Conservation (phyloP, 2,113 vertebrate species). For the Pitta sordida region DNA sequence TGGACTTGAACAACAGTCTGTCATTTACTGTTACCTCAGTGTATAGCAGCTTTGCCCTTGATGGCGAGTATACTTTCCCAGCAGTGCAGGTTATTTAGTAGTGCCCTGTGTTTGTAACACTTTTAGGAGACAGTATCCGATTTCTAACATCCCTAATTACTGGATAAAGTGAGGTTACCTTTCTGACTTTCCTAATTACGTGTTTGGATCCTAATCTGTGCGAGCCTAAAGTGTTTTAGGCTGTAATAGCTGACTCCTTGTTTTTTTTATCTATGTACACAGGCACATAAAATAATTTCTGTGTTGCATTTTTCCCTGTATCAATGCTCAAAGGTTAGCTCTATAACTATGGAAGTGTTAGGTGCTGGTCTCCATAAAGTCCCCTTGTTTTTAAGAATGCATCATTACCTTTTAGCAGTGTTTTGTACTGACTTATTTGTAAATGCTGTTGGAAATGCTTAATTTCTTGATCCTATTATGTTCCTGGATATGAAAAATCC, state of each 20-base stretch:
- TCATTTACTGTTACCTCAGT: constrained; percentile 84
- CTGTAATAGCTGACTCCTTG: constrained; percentile 3
- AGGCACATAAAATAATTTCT: constrained; percentile 53
- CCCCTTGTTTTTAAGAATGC: constrained; percentile 32
- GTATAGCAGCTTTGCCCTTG: constrained; percentile 95
- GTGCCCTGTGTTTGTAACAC: constrained; percentile 71
- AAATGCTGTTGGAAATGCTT: constrained; percentile 61
- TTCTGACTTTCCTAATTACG: constrained; percentile 70
- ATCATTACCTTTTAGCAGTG: constrained; percentile 51
- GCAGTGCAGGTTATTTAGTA: constrained; percentile 88
- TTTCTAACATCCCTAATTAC: constrained; percentile 76
- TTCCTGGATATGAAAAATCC: constrained; percentile 71
- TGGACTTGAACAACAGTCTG: constrained; percentile 99
- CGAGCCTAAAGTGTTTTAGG: constrained; percentile 48
- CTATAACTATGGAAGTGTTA: constrained; percentile 10
- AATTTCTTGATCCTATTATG: constrained; percentile 65
- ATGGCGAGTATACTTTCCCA: constrained; percentile 79
- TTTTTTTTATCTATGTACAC: background rate
- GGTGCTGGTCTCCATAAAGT: background rate
- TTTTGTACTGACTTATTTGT: constrained; percentile 70
- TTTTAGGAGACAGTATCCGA: constrained; percentile 70
- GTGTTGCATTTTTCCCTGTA: constrained; percentile 28
- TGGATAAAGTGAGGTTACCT: constrained; percentile 72
- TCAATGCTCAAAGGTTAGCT: constrained; percentile 49
- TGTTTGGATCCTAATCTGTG: constrained; percentile 69